phyloP scores from a whole-genome alignment of 2,797 vertebrate genomes.

The Amphiprion clarkii region DNA sequence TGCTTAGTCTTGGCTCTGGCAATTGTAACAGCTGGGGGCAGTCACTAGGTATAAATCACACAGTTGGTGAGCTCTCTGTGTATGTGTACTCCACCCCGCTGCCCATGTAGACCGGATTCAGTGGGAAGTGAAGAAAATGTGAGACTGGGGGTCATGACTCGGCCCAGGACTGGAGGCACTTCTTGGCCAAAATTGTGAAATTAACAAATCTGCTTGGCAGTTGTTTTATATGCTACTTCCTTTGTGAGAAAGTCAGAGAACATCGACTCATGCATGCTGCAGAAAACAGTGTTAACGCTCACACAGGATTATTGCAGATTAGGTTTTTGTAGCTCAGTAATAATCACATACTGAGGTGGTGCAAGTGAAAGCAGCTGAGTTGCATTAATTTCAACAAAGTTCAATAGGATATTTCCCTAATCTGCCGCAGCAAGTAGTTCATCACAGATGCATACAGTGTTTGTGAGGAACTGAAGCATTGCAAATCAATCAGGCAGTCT shows the following conservation, averaged over 20 bases:
- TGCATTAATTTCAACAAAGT: constrained; percentile 29
- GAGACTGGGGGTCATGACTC: constrained; percentile 52
- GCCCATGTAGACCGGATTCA: constrained; percentile 54
- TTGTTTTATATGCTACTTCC: constrained; percentile 1
- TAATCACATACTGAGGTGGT: not conserved
- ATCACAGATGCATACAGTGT: constrained; percentile 63
- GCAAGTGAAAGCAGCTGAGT: constrained; percentile 25
- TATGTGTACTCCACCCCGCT: constrained; percentile 69
- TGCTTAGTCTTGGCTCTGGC: constrained; percentile 82
- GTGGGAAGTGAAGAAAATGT: constrained; percentile 59
- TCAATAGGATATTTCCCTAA: constrained; percentile 40
- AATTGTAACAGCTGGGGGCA: constrained; percentile 85
- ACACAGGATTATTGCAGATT: not conserved
- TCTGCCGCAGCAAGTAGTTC: constrained; percentile 45
- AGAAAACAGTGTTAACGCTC: not conserved
- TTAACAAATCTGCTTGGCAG: constrained; percentile 33
- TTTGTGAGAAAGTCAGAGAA: constrained; percentile 9
- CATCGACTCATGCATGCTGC: not conserved
- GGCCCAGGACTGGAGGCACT: constrained; percentile 35
- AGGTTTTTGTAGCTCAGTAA: not conserved
- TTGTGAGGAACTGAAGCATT: constrained; percentile 78
- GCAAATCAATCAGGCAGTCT: constrained; percentile 75
- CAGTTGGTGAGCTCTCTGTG: constrained; percentile 74
- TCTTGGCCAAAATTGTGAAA: constrained; percentile 45
- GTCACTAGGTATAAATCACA: constrained; percentile 86